These are phyloP conservation scores for Perithous albicinctus DNA, from an alignment of 2,888 invertebrate species.

Conservation along the genomic window DNA sequence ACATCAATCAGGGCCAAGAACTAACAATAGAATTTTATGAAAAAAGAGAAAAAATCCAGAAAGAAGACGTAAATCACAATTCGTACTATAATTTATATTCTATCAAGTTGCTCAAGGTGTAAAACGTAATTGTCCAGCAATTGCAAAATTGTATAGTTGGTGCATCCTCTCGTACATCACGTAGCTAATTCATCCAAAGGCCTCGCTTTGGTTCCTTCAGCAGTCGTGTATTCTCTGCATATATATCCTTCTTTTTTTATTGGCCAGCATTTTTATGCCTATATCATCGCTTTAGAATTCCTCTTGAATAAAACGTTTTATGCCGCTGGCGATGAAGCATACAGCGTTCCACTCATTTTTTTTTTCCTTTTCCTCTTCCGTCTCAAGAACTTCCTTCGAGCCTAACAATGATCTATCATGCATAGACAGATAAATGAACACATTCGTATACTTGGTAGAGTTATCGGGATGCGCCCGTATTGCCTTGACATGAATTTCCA, in stretches of 20 bases:
- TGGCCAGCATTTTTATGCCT: conserved; percentile 9
- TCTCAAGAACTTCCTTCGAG: conserved; percentile 23
- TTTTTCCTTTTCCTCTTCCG: conserved; percentile 45
- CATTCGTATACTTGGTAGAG: not conserved
- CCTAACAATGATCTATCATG: not conserved
- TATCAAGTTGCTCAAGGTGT: conserved; percentile 24
- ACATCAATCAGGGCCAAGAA: conserved; percentile 11
- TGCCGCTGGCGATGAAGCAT: not conserved
- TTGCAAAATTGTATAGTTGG: conserved; percentile 55
- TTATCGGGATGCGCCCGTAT: conserved; percentile 57
- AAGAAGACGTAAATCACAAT: not conserved
- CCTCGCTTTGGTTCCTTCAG: not conserved
- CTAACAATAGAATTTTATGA: conserved; percentile 10
- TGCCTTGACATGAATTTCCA: conserved; percentile 58
- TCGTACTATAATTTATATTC: not conserved
- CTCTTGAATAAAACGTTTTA: conserved; percentile 18
- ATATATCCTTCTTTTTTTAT: conserved; percentile 1
- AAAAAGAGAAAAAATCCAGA: too few relatives aligned
- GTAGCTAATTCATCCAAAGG: conserved; percentile 18
- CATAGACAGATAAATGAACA: not conserved
- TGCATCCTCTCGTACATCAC: conserved; percentile 26
- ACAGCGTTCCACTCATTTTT: not conserved
- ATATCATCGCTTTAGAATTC: not conserved
- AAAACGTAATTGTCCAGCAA: conserved; percentile 46
- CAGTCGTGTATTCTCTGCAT: not conserved